Evolutionary conservation across 2,113 vertebrate species (phyloP), one percentile per base, ranked within the genome.

Genomic region (Paramormyrops kingsleyae): DNA sequence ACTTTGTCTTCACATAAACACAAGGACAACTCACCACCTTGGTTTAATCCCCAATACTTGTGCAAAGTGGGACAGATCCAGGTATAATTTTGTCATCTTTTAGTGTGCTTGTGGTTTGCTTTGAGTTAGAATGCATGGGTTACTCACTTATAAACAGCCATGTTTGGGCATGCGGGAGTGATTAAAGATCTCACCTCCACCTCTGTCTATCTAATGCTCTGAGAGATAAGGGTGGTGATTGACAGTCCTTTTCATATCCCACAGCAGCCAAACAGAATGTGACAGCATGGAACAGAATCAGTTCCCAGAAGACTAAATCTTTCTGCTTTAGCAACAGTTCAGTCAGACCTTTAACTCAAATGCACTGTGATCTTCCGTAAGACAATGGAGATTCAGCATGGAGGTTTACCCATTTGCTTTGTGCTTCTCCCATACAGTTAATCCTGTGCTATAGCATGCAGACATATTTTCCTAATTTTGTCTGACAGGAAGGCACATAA

Each of bases 401-500:
- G 24, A 46, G 42, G 80, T 9, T 83, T 27, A 24, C 4, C 39
- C 19, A 47, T 44, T 47, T 47, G 21, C 83, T 44, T 21, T 12
- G 1, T 47, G 21, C 15, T 5, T 47, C 42, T 5, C 21, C 21
- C 17, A n/a, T 24, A 13, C 39, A n/a, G 83, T 84, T 44, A 47
- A 84, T 84, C 17, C 44, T 46, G 83, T 47, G 83, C 17, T 46
- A 84, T 47, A 84, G 3, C 19, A 46, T 12, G 7, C 44, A 50
- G 44, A 19, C 62, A 27, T 35, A 62, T 17, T 74, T 21, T 77
- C 13, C 66, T n/a, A 24, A 52, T 53, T 19, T 13, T 89, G 74
- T 74, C 35, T 83, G 70, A 35, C 31, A 89, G 88, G 74, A 52
- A 53, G 70, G 49, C 49, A 53, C 50, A 31, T 85, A 46, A 90